Evolutionary conservation across 2,113 vertebrate species (phyloP).

Genomic region (Muscicapa adusta): DNA sequence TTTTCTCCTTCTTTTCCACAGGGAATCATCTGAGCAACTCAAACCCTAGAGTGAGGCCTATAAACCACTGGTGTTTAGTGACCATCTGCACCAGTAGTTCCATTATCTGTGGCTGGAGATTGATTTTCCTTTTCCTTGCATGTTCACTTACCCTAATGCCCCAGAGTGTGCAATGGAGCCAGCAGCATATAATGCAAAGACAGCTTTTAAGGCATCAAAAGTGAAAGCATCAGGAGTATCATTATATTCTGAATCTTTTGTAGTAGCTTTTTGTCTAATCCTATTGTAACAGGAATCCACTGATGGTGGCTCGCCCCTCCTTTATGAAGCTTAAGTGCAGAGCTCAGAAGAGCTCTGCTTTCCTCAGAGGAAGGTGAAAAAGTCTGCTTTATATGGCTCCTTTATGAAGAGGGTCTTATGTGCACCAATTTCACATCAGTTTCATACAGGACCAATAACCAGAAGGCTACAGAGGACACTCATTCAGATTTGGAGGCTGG

Average conservation of each 20-base stretch:
- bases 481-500: neutral
- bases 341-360: neutral
- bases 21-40: conserved; percentile 15
- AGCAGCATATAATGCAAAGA: neutral
- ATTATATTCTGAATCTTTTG: conserved; percentile 16
- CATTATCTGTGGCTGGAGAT: conserved; percentile 60
- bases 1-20: conserved; percentile 8
- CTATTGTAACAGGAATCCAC: conserved; percentile 24
- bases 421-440: neutral
- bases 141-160: conserved; percentile 61
- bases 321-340: neutral
- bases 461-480: neutral
- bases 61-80: conserved; percentile 40
- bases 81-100: conserved; percentile 57
- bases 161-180: conserved; percentile 46
- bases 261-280: conserved; percentile 19
- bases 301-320: neutral
- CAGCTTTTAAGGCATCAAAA: conserved; percentile 55
- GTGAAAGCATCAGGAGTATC: conserved; percentile 31
- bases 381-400: neutral
- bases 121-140: conserved; percentile 63
- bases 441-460: neutral
- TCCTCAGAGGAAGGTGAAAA: neutral
- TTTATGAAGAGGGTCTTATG: neutral
- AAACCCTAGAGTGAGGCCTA: neutral